Evolutionary conservation across 2,113 vertebrate species (phyloP).

Genomic region (Heptranchias perlo): DNA sequence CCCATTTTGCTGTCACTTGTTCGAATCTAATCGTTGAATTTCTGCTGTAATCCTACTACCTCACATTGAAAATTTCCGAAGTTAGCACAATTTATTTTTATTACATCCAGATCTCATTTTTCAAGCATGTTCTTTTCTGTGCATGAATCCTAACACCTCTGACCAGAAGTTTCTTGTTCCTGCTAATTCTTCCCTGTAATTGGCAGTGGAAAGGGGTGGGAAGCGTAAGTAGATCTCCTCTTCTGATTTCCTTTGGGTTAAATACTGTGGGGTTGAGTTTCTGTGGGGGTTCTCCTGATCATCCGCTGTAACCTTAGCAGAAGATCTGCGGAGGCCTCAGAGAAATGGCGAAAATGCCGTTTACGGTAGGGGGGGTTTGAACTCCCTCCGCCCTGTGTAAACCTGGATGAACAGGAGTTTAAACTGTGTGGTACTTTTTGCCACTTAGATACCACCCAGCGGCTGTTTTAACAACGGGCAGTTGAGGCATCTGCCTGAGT

Average conservation of each 20-base stretch:
- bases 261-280: background rate
- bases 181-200: background rate
- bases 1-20: background rate
- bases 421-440: too few species aligned
- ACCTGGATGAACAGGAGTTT: too few species aligned
- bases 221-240: background rate
- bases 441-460: too few species aligned
- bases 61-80: background rate
- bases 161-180: background rate
- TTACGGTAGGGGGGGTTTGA: background rate
- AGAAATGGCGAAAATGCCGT: background rate
- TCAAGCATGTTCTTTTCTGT: background rate
- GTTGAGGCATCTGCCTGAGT: too few species aligned
- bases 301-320: background rate
- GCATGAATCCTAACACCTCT: background rate
- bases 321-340: too few species aligned
- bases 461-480: too few species aligned
- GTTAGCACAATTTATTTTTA: background rate
- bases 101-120: background rate
- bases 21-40: background rate
- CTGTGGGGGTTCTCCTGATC: background rate
- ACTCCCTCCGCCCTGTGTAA: too few species aligned
- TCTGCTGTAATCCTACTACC: background rate
- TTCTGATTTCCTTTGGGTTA: background rate
- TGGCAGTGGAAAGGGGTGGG: background rate